phyloP scores from a whole-genome alignment of 2,113 vertebrate species.

The Tyrannus savana region DNA sequence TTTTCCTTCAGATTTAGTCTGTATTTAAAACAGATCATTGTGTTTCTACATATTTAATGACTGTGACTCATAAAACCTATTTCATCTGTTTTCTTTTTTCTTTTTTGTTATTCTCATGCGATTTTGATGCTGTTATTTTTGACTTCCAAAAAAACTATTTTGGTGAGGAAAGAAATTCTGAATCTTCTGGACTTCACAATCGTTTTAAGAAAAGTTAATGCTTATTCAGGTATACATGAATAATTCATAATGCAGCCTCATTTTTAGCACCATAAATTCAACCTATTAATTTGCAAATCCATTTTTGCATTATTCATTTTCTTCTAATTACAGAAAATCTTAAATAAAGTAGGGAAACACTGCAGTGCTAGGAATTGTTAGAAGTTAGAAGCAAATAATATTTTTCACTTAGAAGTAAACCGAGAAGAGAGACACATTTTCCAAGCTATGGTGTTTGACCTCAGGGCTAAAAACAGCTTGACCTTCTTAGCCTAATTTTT shows the following conservation, averaged over 20 bases:
- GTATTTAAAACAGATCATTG: slow-evolving; percentile 4
- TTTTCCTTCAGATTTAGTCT: background rate
- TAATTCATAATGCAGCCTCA: slow-evolving; percentile 32
- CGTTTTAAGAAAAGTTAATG: background rate
- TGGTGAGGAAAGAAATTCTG: background rate
- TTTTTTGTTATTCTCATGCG: background rate
- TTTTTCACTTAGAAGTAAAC: background rate
- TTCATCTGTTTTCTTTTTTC: background rate
- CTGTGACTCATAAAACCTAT: slow-evolving; percentile 14
- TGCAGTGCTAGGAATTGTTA: background rate
- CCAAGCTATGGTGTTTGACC: background rate
- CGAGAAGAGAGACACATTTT: background rate
- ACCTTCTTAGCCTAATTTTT: background rate
- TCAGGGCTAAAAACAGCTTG: background rate
- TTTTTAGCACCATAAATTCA: slow-evolving; percentile 35
- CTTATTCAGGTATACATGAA: slow-evolving; percentile 43
- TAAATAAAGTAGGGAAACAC: slow-evolving; percentile 17
- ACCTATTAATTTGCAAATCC: slow-evolving; percentile 48
- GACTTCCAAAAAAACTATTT: background rate
- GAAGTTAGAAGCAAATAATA: background rate
- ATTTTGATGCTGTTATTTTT: slow-evolving; percentile 20
- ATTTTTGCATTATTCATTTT: slow-evolving; percentile 58
- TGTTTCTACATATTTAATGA: slow-evolving; percentile 32
- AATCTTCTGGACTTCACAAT: background rate
- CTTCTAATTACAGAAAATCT: slow-evolving; percentile 42